Conservation (phyloP, 2,113 vertebrate species). For the Macquaria australasica region DNA sequence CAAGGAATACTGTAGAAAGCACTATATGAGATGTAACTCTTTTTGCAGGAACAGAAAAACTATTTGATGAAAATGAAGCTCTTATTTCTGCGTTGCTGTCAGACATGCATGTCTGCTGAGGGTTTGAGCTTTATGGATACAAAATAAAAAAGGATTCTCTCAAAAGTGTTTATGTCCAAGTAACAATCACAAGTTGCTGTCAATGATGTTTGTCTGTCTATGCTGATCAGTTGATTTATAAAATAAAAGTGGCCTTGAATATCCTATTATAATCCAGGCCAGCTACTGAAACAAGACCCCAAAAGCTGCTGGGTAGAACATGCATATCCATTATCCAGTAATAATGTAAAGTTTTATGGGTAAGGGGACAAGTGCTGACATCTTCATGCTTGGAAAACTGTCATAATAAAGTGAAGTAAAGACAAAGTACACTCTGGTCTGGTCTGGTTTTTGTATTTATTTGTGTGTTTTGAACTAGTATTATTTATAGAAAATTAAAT, state of each 20-base stretch:
- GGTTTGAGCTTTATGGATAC: neutral
- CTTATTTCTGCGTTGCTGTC: neutral
- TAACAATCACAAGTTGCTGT: too few species aligned
- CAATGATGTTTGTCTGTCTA: neutral
- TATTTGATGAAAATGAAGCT: neutral
- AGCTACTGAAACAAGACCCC: neutral
- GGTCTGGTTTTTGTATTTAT: too few species aligned
- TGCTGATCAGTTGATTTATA: neutral
- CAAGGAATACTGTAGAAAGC: neutral
- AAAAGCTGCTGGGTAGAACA: neutral
- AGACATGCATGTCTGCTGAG: neutral
- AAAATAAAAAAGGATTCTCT: neutral
- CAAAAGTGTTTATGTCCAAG: neutral
- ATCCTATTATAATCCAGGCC: neutral
- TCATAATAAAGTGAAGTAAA: slow-evolving; percentile 15
- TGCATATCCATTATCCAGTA: neutral
- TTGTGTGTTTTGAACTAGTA: too few species aligned
- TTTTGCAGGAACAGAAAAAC: neutral
- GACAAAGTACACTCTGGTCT: neutral
- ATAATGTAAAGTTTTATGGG: neutral
- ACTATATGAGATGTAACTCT: neutral
- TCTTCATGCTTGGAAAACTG: neutral
- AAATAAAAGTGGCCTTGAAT: neutral
- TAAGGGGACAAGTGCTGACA: neutral
- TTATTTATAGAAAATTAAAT: too few species aligned